Conservation (phyloP, 2,113 vertebrate genomes). For the Peucedramus taeniatus region DNA sequence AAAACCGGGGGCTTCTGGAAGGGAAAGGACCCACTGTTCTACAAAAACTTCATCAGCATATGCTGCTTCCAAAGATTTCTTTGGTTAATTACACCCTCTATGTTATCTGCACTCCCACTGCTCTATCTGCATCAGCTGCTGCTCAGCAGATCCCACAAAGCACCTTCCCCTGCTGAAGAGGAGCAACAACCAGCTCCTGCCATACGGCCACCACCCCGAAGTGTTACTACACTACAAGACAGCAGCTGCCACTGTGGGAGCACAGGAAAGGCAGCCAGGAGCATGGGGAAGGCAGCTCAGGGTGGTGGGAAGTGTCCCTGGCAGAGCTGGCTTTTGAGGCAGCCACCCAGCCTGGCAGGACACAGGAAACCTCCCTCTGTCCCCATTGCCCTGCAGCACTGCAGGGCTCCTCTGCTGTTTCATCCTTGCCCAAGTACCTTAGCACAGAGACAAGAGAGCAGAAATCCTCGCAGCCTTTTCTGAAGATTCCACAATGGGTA, state of each 20-base stretch:
- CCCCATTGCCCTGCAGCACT: fast-evolving
- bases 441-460: not conserved
- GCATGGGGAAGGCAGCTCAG: not conserved
- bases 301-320: not conserved
- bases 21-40: not conserved
- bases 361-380: not conserved
- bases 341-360: not conserved
- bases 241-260: not conserved
- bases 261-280: not conserved
- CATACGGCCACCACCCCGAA: not conserved
- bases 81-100: not conserved
- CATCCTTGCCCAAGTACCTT: not conserved
- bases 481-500: not conserved
- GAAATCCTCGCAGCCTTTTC: not conserved
- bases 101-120: not conserved
- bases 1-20: not conserved
- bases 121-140: not conserved
- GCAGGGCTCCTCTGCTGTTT: not conserved
- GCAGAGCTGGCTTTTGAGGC: not conserved
- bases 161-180: not conserved
- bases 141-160: not conserved
- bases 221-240: not conserved
- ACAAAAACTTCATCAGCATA: not conserved
- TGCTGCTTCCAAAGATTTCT: not conserved
- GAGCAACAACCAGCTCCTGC: not conserved